Conservation (phyloP, 2,113 vertebrate species). For the Dinomys branickii region DNA sequence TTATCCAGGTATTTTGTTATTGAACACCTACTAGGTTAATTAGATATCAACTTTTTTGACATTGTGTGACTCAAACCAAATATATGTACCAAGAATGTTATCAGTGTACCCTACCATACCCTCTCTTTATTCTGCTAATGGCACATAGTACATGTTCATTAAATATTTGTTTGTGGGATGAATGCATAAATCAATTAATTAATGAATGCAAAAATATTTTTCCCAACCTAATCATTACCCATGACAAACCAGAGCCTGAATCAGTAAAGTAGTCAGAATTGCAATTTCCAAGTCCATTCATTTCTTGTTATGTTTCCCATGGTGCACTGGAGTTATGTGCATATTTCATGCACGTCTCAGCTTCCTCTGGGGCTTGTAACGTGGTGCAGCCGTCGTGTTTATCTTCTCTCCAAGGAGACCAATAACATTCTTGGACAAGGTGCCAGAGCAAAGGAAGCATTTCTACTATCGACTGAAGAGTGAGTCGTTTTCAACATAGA, state of each 20-base stretch:
- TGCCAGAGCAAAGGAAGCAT: neutral
- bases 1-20: neutral
- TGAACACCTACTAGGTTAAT: neutral
- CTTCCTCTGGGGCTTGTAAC: neutral
- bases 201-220: neutral
- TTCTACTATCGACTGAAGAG: neutral
- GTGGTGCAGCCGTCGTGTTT: neutral
- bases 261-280: neutral
- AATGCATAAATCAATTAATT: neutral
- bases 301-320: neutral
- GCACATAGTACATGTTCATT: neutral
- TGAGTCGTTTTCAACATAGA: neutral
- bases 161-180: neutral
- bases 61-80: neutral
- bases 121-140: neutral
- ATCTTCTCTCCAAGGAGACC: conserved; percentile 6
- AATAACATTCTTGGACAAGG: neutral
- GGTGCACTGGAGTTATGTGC: neutral
- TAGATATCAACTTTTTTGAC: neutral
- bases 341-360: neutral
- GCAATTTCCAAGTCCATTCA: neutral
- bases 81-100: neutral
- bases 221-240: neutral
- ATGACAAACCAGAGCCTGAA: neutral
- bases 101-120: neutral